Evolutionary conservation across 2,888 invertebrate species (phyloP).

Genomic region (Mycalesis mineus): DNA sequence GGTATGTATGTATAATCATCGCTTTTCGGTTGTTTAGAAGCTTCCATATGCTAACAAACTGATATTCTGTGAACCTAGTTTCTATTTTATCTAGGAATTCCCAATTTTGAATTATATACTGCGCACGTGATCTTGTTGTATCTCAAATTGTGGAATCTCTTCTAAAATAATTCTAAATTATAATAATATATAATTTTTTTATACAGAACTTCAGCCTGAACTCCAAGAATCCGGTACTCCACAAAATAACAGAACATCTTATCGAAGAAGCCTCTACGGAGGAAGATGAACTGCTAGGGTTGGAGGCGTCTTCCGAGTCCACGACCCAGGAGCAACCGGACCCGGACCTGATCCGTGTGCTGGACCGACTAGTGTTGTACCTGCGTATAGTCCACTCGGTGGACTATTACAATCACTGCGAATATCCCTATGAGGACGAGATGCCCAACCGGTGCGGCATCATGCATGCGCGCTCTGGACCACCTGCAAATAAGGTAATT

Average conservation of each 20-base stretch:
- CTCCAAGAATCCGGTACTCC: slow-evolving; percentile 94
- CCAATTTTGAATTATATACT: too few relatives aligned
- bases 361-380: slow-evolving; percentile 91
- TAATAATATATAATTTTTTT: too few relatives aligned
- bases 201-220: slow-evolving; percentile 81
- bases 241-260: slow-evolving; percentile 97
- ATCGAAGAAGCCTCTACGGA: slow-evolving; percentile 99
- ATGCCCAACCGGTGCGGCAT: slow-evolving; percentile 99
- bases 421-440: slow-evolving; percentile 99
- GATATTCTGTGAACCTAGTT: too few relatives aligned
- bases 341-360: slow-evolving; percentile 79
- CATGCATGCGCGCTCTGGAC: slow-evolving; percentile 95
- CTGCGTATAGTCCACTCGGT: slow-evolving; percentile 98
- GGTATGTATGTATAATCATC: too few relatives aligned
- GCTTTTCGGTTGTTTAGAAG: too few relatives aligned
- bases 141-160: too few relatives aligned
- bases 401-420: slow-evolving; percentile 99
- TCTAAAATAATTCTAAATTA: too few relatives aligned
- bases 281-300: slow-evolving; percentile 94
- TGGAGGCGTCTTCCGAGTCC: slow-evolving; percentile 63
- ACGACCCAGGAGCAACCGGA: slow-evolving; percentile 51
- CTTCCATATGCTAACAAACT: too few relatives aligned
- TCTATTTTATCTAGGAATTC: too few relatives aligned
- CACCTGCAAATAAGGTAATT: slow-evolving; percentile 86
- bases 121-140: too few relatives aligned